phyloP scores from a whole-genome alignment of 2,888 invertebrate genomes.

The Empis livida region DNA sequence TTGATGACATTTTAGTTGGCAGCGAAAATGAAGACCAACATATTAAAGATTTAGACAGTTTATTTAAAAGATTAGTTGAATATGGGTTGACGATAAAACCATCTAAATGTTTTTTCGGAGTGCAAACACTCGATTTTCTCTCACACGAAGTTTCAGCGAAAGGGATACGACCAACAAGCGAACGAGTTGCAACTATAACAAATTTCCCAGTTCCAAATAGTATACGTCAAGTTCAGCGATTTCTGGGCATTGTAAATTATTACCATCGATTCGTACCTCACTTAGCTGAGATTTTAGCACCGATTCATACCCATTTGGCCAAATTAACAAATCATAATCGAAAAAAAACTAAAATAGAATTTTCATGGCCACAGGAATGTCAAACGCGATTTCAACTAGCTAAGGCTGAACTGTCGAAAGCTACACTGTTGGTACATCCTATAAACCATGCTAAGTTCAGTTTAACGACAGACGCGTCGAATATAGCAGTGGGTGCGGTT shows the following conservation, averaged over 20 bases:
- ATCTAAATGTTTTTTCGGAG: neutral
- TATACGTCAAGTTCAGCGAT: slow-evolving; percentile 1
- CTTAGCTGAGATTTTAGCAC: neutral
- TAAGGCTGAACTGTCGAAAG: neutral
- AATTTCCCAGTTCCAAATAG: slow-evolving; percentile 1
- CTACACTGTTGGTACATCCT: slow-evolving; percentile 7
- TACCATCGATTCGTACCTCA: slow-evolving; percentile 3
- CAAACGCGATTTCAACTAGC: neutral
- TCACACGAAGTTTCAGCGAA: neutral
- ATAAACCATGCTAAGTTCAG: neutral
- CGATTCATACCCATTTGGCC: neutral
- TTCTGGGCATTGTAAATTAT: slow-evolving; percentile 5
- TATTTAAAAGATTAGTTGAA: neutral
- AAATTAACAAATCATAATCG: neutral
- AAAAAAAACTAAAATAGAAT: neutral
- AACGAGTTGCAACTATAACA: neutral
- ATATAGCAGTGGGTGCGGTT: slow-evolving; percentile 15
- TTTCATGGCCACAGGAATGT: neutral
- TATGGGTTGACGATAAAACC: neutral
- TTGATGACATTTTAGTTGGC: neutral
- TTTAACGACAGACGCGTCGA: slow-evolving; percentile 11
- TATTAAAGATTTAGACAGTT: neutral
- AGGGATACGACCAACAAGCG: neutral
- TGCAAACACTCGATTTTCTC: neutral
- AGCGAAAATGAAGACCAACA: neutral